phyloP scores from a whole-genome alignment of 2,797 vertebrate species.

The Paedocypris micromegethes region DNA sequence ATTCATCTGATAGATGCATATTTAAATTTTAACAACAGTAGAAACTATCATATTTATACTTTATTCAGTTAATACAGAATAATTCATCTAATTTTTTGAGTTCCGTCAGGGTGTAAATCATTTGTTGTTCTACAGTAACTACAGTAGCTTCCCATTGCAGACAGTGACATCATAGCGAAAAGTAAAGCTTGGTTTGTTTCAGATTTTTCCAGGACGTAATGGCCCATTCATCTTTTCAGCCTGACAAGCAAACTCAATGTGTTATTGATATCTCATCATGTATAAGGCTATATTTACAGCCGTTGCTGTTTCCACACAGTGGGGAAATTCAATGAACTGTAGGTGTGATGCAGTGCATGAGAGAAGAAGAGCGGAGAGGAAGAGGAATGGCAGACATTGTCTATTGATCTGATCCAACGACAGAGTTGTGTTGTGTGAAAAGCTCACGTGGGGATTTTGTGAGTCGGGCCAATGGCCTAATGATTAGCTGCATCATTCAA shows the following conservation, averaged over 20 bases:
- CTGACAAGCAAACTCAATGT: constrained; percentile 39
- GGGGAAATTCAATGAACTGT: constrained; percentile 42
- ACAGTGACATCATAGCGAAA: neutral
- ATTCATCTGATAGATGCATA: no score
- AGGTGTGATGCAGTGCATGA: constrained; percentile 10
- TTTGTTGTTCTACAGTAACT: no score
- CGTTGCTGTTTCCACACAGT: constrained; percentile 34
- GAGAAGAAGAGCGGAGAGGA: constrained; percentile 6
- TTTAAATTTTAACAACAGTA: no score
- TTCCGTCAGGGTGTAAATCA: no score
- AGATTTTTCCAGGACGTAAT: constrained; percentile 32
- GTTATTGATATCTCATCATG: constrained; percentile 46
- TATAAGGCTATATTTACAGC: constrained; percentile 49
- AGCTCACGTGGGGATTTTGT: constrained; percentile 38
- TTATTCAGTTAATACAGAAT: no score
- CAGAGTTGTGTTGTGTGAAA: constrained; percentile 37
- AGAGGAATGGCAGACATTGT: constrained; percentile 9
- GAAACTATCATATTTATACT: no score
- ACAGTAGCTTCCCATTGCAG: no score
- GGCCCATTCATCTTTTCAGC: constrained; percentile 38
- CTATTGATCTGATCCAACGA: constrained; percentile 44
- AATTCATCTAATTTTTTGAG: no score
- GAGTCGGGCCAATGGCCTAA: constrained; percentile 10
- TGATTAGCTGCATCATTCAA: constrained; percentile 49
- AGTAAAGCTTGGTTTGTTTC: constrained; percentile 3